Evolutionary conservation across 2,797 vertebrate genomes (phyloP), one percentile per base, ranked within the genome.

Genomic region (Lepus oiostolus): DNA sequence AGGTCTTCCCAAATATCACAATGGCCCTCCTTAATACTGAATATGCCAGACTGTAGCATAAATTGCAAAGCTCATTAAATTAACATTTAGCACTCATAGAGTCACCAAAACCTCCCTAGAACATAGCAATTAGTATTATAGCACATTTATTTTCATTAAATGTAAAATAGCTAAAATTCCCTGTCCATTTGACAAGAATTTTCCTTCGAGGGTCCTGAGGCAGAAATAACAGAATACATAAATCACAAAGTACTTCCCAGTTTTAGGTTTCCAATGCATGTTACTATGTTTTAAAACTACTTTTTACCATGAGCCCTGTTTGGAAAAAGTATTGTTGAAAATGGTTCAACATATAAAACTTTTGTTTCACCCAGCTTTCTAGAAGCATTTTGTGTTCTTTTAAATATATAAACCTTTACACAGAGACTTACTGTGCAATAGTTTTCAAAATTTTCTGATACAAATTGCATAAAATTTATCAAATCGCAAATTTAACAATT

Each of bases 251-350:
- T 72, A 7, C 50, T 63, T 58, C 32, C 52, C 28, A 21, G 32
- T 28, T 4, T 71, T 79, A 32, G 35, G 24, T 82, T 94, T 72
- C 68, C 70, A 79, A 58, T 85, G 60, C 47, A 26, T 4, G 24
- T 77, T 47, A 35, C 50, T 87, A 12, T 54, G 22, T 77, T 84
- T 81, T 47, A 54, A 92, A 86, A 21, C 85, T 58, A 82, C 1
- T 19, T 7, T 82, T 67, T 86, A 0, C 63, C 68, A 13, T 60
- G 30, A 85, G 17, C 47, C 62, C 2, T 3, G 74, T 82, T n/a
- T 32, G 70, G 60, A 86, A 91, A 77, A 80, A 30, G 52, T 47
- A 62, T 42, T 70, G 32, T 83, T 82, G 62, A 74, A 92, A 87
- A 71, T n/a, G 2, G 17, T 21, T 22, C 67, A 84, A 62, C 1